Evolutionary conservation across 1,140 invertebrate species (phyloP), one percentile per base, ranked within the genome.

Genomic region (Drosophila saltans): DNA sequence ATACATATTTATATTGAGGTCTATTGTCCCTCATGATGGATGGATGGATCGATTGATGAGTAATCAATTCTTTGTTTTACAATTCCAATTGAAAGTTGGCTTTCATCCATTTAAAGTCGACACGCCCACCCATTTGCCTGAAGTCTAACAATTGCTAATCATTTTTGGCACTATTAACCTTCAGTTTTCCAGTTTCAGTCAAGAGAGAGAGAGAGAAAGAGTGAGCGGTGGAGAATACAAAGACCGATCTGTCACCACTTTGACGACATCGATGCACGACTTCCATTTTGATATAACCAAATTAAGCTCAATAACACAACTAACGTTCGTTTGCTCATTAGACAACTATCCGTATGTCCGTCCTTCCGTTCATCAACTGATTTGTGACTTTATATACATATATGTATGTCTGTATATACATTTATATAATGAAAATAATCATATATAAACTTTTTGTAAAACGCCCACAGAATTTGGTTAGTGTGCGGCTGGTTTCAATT

Each of bases 161-260:
- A 67, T 75, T 85, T 86, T 89, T 75, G 77, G 83, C 84, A 78
- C 80, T 79, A 82, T 89, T 88, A 88, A 89, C 84, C 83, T 88
- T 88, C 83, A 80, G 72, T 88, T 82, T 65, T 48, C 74, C 72
- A 76, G 41, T 28, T 61, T 40, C 28, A 63, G 59, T 33, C 59
- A 63, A 52, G 7, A 10, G 45, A 10, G 45, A 26, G 21, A 24
- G 8, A 26, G 21, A 52, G 45, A 52, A 10, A 26, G 33, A 45
- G 16, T n/a, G 41, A 45, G 41, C 1, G 41, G 41, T 69, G 71
- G 71, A 68, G 65, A 81, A 72, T 81, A 75, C 59, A 88, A 67
- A 77, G 72, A 48, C 59, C 56, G 72, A 68, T 52, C 41, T 65
- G 73, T 62, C 26, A 75, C 16, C 48, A 11, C 63, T 55, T 56